These are phyloP conservation scores for Stenoptilia bipunctidactyla DNA, from an alignment of 2,888 invertebrate genomes.

Conservation along the genomic window DNA sequence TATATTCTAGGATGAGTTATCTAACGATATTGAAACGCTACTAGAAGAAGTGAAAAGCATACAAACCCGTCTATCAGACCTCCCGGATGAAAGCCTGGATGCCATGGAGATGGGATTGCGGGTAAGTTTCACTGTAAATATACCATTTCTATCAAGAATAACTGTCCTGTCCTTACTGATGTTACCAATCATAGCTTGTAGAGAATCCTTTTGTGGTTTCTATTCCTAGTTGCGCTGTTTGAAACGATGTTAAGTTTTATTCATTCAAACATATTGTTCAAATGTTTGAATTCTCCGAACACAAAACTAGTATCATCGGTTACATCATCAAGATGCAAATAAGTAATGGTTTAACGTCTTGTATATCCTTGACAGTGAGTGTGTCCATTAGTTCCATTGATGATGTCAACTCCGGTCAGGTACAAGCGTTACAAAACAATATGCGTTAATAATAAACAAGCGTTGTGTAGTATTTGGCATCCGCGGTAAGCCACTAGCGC, in stretches of 20 bases:
- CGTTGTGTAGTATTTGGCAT: slow-evolving; percentile 39
- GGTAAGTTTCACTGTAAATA: slow-evolving; percentile 70
- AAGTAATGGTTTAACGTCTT: background rate
- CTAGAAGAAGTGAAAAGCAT: slow-evolving; percentile 76
- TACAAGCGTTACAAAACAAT: slow-evolving; percentile 31
- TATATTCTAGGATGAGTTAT: slow-evolving; percentile 73
- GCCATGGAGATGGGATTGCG: slow-evolving; percentile 79
- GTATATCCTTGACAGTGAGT: slow-evolving; percentile 31
- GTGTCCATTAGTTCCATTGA: slow-evolving; percentile 22
- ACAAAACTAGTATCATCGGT: background rate
- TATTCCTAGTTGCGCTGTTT: too few species aligned
- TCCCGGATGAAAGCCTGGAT: slow-evolving; percentile 79
- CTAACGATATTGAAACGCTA: slow-evolving; percentile 78
- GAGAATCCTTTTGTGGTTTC: background rate
- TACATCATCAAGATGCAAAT: background rate
- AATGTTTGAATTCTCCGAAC: too few species aligned
- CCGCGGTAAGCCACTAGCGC: slow-evolving; percentile 39
- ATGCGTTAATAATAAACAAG: slow-evolving; percentile 44
- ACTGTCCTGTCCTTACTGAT: slow-evolving; percentile 21
- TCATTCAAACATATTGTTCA: too few species aligned
- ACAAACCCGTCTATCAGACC: slow-evolving; percentile 75
- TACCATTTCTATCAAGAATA: slow-evolving; percentile 18
- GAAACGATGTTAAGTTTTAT: too few species aligned
- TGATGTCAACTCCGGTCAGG: slow-evolving; percentile 47
- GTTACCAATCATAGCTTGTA: slow-evolving; percentile 5